Conservation (phyloP, 2,113 vertebrate species). For the Pachycephala philippinensis region DNA sequence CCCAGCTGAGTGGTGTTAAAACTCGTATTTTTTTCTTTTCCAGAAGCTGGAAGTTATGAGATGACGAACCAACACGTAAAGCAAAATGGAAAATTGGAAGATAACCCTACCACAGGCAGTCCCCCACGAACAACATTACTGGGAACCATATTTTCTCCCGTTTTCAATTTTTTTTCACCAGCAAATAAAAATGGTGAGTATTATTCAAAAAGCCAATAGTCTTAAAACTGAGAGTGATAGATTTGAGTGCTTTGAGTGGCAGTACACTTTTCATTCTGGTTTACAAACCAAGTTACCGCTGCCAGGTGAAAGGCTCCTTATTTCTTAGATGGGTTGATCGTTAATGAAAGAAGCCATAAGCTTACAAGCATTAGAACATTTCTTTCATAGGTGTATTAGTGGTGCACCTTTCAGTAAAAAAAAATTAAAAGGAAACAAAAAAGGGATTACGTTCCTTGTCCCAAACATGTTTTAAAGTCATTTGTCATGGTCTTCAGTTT, state of each 20-base stretch:
- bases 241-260: neutral
- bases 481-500: neutral
- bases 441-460: neutral
- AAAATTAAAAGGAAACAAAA: neutral
- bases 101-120: slow-evolving; percentile 79
- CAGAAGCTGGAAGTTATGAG: slow-evolving; percentile 90
- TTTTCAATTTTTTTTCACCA: slow-evolving; percentile 98
- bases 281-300: neutral
- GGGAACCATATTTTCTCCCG: slow-evolving; percentile 96
- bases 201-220: neutral
- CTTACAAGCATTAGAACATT: neutral
- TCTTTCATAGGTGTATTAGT: neutral
- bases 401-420: neutral
- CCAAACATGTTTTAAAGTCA: neutral
- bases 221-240: neutral
- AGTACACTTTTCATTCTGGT: neutral
- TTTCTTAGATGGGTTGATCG: neutral
- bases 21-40: neutral
- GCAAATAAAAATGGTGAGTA: slow-evolving; percentile 93
- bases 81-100: slow-evolving; percentile 91
- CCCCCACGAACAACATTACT: slow-evolving; percentile 90
- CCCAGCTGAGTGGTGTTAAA: neutral
- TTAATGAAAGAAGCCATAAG: neutral
- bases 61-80: slow-evolving; percentile 88
- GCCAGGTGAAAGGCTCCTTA: neutral